These are phyloP conservation scores for Bradypodion ventrale DNA, from an alignment of 2,797 vertebrate species.

Conservation along the genomic window DNA sequence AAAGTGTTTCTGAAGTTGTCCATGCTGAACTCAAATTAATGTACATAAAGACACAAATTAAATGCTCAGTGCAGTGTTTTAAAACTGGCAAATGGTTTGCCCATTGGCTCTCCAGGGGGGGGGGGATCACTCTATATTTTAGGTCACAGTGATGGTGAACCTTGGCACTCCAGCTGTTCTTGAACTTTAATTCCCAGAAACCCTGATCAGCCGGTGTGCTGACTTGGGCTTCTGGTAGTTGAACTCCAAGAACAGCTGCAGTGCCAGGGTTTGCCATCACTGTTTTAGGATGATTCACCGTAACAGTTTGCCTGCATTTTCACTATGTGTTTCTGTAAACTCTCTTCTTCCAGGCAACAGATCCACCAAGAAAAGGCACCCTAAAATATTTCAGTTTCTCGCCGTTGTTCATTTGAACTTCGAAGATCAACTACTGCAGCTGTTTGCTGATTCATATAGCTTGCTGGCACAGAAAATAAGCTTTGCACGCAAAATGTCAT, in stretches of 20 bases:
- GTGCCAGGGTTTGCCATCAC: too few species aligned
- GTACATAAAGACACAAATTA: conserved; percentile 8
- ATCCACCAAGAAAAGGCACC: conserved; percentile 1
- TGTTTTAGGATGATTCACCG: not conserved
- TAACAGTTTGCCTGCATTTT: conserved; percentile 40
- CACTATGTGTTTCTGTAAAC: not conserved
- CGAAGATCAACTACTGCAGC: not conserved
- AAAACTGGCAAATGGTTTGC: conserved; percentile 26
- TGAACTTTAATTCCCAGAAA: too few species aligned
- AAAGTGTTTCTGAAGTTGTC: conserved; percentile 60
- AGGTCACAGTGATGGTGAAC: too few species aligned
- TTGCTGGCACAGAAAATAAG: not conserved
- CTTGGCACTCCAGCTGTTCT: too few species aligned
- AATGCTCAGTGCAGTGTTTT: conserved; percentile 21
- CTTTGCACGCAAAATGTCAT: not conserved
- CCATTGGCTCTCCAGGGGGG: not conserved
- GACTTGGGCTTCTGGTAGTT: too few species aligned
- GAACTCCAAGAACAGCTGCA: too few species aligned
- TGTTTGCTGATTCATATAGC: not conserved
- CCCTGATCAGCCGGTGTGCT: too few species aligned
- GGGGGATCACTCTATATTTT: not conserved
- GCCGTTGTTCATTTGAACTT: conserved; percentile 39
- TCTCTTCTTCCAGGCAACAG: not conserved
- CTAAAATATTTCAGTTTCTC: not conserved
- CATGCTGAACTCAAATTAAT: conserved; percentile 48